phyloP scores from a whole-genome alignment of 2,113 vertebrate genomes.

The Emydura subglobosa region DNA sequence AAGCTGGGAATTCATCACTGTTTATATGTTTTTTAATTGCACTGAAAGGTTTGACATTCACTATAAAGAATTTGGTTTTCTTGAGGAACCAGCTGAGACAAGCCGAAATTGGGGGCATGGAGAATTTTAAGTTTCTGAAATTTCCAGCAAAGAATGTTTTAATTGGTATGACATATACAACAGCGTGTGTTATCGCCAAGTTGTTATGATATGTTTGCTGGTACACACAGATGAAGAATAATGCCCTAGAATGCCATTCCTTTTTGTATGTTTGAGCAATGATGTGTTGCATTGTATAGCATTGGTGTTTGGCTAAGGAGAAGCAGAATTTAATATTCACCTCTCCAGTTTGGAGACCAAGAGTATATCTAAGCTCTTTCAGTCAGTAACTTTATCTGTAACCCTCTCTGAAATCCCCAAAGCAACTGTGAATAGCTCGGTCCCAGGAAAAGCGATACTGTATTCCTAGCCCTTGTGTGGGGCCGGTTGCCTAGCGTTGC shows the following conservation, averaged over 20 bases:
- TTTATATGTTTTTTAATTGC: constrained; percentile 28
- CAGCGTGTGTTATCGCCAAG: neutral
- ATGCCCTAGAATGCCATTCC: neutral
- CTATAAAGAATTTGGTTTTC: constrained; percentile 13
- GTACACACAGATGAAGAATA: fast-evolving
- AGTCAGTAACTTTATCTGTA: constrained; percentile 73
- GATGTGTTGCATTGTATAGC: neutral
- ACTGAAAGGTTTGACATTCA: neutral
- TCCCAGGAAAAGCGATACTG: constrained; percentile 83
- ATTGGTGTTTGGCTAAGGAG: constrained; percentile 18
- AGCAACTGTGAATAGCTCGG: constrained; percentile 84
- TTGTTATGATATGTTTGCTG: fast-evolving
- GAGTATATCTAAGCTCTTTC: constrained; percentile 42
- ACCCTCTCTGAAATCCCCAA: constrained; percentile 62
- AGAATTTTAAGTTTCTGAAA: neutral
- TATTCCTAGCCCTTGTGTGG: constrained; percentile 75
- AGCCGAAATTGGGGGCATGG: neutral
- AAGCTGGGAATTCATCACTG: constrained; percentile 51
- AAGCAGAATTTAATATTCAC: constrained; percentile 46
- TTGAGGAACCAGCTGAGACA: constrained; percentile 21
- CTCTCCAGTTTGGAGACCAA: constrained; percentile 10
- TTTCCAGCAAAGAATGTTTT: neutral
- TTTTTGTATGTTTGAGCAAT: neutral
- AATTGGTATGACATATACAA: neutral
- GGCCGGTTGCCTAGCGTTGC: constrained; percentile 78